phyloP scores from a whole-genome alignment of 1,140 invertebrate genomes.

The Anthonomus grandis region DNA sequence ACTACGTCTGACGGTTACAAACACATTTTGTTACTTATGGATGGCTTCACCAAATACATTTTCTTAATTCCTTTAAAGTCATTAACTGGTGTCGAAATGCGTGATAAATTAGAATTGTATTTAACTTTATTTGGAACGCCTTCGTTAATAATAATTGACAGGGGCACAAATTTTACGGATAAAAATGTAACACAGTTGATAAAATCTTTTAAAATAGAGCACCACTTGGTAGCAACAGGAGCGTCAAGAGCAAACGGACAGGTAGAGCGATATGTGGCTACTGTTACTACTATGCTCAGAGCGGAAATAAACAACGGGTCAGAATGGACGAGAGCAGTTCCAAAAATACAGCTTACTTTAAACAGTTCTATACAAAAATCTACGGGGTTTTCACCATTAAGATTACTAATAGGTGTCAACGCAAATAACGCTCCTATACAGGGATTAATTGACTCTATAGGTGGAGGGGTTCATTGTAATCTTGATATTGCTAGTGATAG shows the following conservation, averaged over 20 bases:
- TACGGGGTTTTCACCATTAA: not conserved
- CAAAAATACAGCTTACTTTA: not conserved
- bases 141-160: not conserved
- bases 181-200: not conserved
- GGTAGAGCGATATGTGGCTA: constrained; percentile 41
- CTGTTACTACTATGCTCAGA: constrained; percentile 39
- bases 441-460: not conserved
- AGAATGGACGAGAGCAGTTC: constrained; percentile 42
- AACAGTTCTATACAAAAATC: not conserved
- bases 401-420: too few species aligned
- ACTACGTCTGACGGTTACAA: too few species aligned
- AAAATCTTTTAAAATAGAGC: not conserved
- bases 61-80: not conserved
- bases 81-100: not conserved
- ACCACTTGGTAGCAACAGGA: constrained; percentile 30
- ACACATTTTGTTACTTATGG: too few species aligned
- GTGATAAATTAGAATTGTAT: not conserved
- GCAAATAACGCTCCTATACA: too few species aligned
- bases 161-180: constrained; percentile 11
- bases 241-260: constrained; percentile 35
- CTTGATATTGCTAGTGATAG: too few species aligned
- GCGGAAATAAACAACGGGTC: constrained; percentile 27
- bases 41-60: constrained; percentile 8
- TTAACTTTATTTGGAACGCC: constrained; percentile 12
- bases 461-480: not conserved